These are phyloP conservation scores for Sinocyclocheilus maitianheensis DNA, from an alignment of 2,113 vertebrate species.

Conservation along the genomic window DNA sequence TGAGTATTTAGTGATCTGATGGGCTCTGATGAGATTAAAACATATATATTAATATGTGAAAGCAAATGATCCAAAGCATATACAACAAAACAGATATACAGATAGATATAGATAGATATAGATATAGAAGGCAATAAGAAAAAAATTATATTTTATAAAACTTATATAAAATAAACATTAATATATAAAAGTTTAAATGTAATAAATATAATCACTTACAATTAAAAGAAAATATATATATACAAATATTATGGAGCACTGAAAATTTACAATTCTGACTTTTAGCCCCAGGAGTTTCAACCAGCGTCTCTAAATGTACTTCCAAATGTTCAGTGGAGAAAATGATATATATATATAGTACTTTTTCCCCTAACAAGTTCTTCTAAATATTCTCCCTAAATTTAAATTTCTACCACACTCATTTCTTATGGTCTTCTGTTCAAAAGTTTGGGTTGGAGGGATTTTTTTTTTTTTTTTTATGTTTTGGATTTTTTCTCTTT, in stretches of 20 bases:
- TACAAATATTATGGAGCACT: not conserved
- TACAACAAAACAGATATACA: slow-evolving; percentile 40
- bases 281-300: not conserved
- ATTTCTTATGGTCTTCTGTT: not conserved
- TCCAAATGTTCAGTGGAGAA: not conserved
- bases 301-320: not conserved
- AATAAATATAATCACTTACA: not conserved
- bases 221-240: not conserved
- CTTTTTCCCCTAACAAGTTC: no score
- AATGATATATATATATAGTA: not conserved
- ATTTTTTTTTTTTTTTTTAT: not conserved
- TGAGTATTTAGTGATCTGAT: not conserved
- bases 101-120: not conserved
- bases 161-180: not conserved
- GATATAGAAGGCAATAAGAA: not conserved
- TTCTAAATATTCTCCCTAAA: no score
- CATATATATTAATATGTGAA: not conserved
- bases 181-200: not conserved
- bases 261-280: not conserved
- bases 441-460: not conserved
- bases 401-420: not conserved
- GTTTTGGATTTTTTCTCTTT: not conserved
- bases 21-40: not conserved
- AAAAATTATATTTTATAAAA: not conserved
- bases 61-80: slow-evolving; percentile 32